A percentile compares a stretch with the other conserved stretches of the same genome.
These are phyloP conservation scores for Tiliqua scincoides DNA, from an alignment of 2,113 vertebrate species.

Conservation along the genomic window DNA sequence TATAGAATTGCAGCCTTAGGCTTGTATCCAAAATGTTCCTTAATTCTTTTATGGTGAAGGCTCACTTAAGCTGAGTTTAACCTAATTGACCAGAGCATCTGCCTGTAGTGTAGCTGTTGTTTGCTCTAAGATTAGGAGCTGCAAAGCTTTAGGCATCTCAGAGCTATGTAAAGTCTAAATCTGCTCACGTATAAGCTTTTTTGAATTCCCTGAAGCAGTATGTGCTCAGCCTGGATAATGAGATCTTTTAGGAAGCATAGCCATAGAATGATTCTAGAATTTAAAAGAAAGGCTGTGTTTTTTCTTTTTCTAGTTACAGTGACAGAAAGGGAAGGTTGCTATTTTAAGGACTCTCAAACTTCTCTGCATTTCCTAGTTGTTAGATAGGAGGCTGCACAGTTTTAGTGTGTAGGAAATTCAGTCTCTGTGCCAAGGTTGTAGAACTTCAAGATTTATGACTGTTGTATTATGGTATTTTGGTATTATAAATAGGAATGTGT, in stretches of 20 bases:
- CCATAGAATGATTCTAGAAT: neutral
- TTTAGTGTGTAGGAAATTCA: neutral
- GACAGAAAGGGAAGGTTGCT: neutral
- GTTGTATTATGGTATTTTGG: neutral
- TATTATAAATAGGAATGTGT: no score
- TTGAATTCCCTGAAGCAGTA: neutral
- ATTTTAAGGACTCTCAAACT: neutral
- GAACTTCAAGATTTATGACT: neutral
- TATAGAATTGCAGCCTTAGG: neutral
- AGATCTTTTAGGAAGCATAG: neutral
- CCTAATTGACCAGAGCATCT: neutral
- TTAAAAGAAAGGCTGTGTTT: neutral
- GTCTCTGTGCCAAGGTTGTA: neutral
- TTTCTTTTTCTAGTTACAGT: neutral
- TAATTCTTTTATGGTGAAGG: neutral
- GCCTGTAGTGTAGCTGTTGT: neutral
- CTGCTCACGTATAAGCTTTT: neutral
- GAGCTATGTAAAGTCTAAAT: neutral
- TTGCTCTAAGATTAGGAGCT: slow-evolving; percentile 6
- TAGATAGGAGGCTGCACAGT: neutral
- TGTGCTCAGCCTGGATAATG: fast-evolving
- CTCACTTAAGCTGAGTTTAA: neutral
- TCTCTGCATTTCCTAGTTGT: neutral
- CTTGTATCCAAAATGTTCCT: neutral
- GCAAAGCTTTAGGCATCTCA: neutral